Conservation (phyloP, 2,113 vertebrate species). For the Pituophis catenifer region DNA sequence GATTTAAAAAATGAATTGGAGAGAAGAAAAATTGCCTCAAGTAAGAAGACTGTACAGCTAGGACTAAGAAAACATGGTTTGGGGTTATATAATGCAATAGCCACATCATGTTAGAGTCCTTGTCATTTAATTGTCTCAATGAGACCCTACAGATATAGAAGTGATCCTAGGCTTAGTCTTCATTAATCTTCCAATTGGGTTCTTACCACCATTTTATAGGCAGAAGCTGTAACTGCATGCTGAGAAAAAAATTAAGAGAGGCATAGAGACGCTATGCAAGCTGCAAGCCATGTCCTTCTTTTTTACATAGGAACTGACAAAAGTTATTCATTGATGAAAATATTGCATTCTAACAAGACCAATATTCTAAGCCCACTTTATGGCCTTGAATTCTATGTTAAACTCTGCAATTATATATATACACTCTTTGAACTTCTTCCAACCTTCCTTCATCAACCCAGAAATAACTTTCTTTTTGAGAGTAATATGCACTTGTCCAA, state of each 20-base stretch:
- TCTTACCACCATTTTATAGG: too few species aligned
- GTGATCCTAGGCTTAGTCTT: not conserved
- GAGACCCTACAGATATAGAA: not conserved
- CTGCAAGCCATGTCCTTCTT: not conserved
- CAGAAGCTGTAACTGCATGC: not conserved
- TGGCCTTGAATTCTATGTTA: not conserved
- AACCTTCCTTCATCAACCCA: not conserved
- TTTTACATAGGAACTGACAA: not conserved
- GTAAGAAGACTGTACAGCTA: not conserved
- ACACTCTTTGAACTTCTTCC: not conserved
- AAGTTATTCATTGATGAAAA: not conserved
- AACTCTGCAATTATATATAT: not conserved
- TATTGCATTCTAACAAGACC: not conserved
- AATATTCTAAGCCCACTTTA: not conserved
- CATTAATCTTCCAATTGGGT: not conserved
- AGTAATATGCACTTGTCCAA: not conserved
- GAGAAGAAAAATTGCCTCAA: not conserved
- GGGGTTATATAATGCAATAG: not conserved
- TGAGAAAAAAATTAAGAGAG: not conserved
- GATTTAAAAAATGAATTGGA: not conserved
- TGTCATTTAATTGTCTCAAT: not conserved
- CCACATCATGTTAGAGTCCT: not conserved
- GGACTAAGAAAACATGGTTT: too few species aligned
- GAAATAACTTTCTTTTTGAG: not conserved
- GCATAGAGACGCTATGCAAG: not conserved